These are phyloP conservation scores for Chaetops frenatus DNA, from an alignment of 2,113 vertebrate genomes.

Conservation along the genomic window DNA sequence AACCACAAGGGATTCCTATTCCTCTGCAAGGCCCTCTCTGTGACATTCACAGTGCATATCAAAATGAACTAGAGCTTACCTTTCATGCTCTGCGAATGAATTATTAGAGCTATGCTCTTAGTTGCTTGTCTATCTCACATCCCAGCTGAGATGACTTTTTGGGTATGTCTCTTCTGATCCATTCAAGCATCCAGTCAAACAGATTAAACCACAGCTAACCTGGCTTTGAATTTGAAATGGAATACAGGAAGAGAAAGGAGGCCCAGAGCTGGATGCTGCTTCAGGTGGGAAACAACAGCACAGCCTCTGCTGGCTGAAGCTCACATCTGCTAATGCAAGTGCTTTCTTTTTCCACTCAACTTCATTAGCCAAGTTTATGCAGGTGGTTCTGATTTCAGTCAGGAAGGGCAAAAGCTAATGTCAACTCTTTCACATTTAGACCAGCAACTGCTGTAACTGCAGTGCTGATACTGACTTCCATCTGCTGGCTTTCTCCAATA, in stretches of 20 bases:
- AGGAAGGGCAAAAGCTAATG: not conserved
- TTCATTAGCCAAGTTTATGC: not conserved
- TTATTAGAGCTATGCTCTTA: not conserved
- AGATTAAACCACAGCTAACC: not conserved
- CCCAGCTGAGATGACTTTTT: not conserved
- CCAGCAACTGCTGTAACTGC: not conserved
- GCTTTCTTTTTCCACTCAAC: not conserved
- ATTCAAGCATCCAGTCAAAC: not conserved
- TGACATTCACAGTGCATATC: not conserved
- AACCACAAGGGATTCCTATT: not conserved
- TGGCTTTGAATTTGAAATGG: not conserved
- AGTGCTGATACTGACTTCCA: not conserved
- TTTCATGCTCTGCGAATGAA: not conserved
- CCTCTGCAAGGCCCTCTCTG: not conserved
- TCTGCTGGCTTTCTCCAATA: not conserved
- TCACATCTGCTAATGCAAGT: not conserved
- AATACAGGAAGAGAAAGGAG: not conserved
- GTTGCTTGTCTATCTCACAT: not conserved
- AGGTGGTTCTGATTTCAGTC: not conserved
- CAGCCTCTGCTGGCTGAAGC: not conserved
- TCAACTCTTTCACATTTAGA: not conserved
- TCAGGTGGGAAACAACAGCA: not conserved
- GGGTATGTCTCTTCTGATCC: not conserved
- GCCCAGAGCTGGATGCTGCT: not conserved
- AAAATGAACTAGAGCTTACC: not conserved